Evolutionary conservation across 2,797 vertebrate species (phyloP).

Genomic region (Neostethus bicornis): DNA sequence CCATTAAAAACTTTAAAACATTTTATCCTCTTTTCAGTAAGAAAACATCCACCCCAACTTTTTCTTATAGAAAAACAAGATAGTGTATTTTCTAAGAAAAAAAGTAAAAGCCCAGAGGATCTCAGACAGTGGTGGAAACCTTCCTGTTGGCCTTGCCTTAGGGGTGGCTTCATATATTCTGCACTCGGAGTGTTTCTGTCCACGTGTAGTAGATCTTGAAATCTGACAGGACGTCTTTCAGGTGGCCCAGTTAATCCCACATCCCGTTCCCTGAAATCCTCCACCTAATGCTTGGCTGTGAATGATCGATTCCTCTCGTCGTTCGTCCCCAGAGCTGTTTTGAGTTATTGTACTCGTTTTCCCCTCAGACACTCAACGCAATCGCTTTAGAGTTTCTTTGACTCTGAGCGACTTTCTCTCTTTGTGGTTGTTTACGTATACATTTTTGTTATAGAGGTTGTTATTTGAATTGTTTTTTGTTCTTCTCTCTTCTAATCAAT

Average conservation of each 20-base stretch:
- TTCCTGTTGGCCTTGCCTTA: slow-evolving; percentile 29
- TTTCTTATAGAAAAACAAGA: slow-evolving; percentile 19
- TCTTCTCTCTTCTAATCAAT: slow-evolving; percentile 50
- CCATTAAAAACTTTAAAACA: no score
- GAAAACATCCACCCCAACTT: background rate
- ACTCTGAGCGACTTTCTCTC: slow-evolving; percentile 39
- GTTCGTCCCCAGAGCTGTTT: slow-evolving; percentile 78
- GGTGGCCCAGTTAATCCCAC: slow-evolving; percentile 70
- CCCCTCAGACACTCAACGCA: slow-evolving; percentile 61
- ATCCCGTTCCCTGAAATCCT: slow-evolving; percentile 57
- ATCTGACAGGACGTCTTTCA: slow-evolving; percentile 66
- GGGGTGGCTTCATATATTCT: slow-evolving; percentile 31
- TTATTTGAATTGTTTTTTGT: slow-evolving; percentile 39
- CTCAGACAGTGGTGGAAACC: slow-evolving; percentile 24
- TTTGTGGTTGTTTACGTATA: slow-evolving; percentile 36
- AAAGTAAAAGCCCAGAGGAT: slow-evolving; percentile 37
- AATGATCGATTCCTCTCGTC: slow-evolving; percentile 77
- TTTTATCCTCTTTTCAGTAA: slow-evolving; percentile 11
- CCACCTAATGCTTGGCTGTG: slow-evolving; percentile 55
- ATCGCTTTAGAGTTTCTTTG: slow-evolving; percentile 45
- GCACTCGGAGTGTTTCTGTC: slow-evolving; percentile 6
- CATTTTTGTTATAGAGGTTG: slow-evolving; percentile 64
- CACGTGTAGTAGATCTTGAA: slow-evolving; percentile 25
- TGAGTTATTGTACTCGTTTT: slow-evolving; percentile 73
- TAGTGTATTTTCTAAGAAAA: slow-evolving; percentile 2